Conservation (phyloP, 2,888 invertebrate genomes). For the Nomada fucata region DNA sequence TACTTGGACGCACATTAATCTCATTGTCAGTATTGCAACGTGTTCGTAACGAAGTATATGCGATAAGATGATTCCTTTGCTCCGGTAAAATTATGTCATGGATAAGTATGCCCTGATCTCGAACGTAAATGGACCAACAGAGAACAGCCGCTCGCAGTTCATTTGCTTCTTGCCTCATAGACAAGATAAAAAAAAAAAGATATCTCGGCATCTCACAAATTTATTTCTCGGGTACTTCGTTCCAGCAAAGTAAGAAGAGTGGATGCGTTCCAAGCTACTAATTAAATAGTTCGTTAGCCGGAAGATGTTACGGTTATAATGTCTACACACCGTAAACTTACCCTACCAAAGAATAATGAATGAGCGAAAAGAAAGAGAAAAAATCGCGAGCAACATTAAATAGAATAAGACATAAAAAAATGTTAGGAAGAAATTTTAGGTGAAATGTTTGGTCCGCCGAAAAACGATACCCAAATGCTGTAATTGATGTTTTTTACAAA, state of each 20-base stretch:
- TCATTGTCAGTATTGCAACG: not conserved
- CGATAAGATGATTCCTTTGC: not conserved
- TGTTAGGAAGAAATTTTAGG: too few relatives aligned
- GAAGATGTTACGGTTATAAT: not conserved
- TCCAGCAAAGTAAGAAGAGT: not conserved
- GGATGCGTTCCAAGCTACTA: not conserved
- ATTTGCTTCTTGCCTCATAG: not conserved
- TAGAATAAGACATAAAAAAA: too few relatives aligned
- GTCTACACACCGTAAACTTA: constrained; percentile 49
- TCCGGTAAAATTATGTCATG: constrained; percentile 33
- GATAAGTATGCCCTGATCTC: constrained; percentile 27
- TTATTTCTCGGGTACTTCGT: not conserved
- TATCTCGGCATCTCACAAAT: not conserved
- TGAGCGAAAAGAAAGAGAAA: constrained; percentile 6
- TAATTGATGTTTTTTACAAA: too few relatives aligned
- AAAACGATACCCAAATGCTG: too few relatives aligned
- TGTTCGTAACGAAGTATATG: not conserved
- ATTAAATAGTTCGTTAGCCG: not conserved
- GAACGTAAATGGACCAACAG: constrained; percentile 14
- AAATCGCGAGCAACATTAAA: too few relatives aligned
- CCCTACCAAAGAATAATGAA: not conserved
- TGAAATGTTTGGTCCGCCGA: too few relatives aligned
- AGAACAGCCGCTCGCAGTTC: constrained; percentile 29
- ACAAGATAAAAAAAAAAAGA: constrained; percentile 22
- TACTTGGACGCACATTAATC: constrained; percentile 14